Evolutionary conservation across 2,888 invertebrate species (phyloP).

Genomic region (Spicauda simplicius): DNA sequence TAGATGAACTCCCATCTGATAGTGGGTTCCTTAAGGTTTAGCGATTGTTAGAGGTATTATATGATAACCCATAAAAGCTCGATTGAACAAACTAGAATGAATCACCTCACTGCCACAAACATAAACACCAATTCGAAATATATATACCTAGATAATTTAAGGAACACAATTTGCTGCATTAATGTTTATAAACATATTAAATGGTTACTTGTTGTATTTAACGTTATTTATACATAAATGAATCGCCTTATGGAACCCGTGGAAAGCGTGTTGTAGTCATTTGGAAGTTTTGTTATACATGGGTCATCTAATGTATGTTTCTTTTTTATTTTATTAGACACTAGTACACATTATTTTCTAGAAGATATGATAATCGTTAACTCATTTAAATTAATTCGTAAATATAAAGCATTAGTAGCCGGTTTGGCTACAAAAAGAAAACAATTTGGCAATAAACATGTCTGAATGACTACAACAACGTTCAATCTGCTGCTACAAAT

Average conservation of each 20-base stretch:
- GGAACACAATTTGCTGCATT: not conserved
- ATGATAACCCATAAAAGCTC: slow-evolving; percentile 1
- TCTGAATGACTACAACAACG: slow-evolving; percentile 9
- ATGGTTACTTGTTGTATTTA: slow-evolving; percentile 8
- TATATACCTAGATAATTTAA: not conserved
- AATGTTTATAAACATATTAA: not conserved
- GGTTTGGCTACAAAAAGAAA: not conserved
- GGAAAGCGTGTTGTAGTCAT: not conserved
- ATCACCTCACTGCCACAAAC: not conserved
- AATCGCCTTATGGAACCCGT: not conserved
- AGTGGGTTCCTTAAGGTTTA: slow-evolving; percentile 43
- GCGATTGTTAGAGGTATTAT: slow-evolving; percentile 10
- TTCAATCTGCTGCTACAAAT: slow-evolving; percentile 15
- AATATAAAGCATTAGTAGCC: too few relatives aligned
- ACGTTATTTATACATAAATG: not conserved
- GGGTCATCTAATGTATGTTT: too few relatives aligned
- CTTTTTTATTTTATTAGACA: too few relatives aligned
- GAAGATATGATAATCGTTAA: too few relatives aligned
- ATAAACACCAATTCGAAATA: not conserved
- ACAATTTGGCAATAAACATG: not conserved
- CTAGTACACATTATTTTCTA: too few relatives aligned
- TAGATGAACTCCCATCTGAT: slow-evolving; percentile 10
- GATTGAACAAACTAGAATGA: not conserved
- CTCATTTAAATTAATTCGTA: too few relatives aligned
- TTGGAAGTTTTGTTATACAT: not conserved